Base-by-base conservation (phyloP, 2,113 vertebrate genomes). In the Noturus placidus region DNA sequence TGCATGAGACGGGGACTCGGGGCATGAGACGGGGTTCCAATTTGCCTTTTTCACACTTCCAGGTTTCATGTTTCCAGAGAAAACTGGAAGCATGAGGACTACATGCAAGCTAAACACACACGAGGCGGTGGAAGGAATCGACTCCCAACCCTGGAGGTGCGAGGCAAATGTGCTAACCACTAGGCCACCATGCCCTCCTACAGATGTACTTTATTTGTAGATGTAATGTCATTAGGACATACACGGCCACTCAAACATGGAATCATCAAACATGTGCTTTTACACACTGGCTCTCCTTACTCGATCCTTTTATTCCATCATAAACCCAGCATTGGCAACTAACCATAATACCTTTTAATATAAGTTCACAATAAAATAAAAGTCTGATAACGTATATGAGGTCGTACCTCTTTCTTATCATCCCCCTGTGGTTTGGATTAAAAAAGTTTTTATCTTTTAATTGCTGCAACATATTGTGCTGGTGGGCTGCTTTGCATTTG, bases 331-430 rank as follows among this genome's bases (percentile, higher is more conserved):
- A 50, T 4, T 17, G 3, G 35, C 17, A n/a, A 35, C 91, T 59
- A 92, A 94, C 93, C 89, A 91, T 33, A 25, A 88, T 89, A 93
- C 94, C 93, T 93, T 93, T 92, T 88, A 93, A 93, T 93, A 63
- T 30, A 80, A 85, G 77, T 35, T 89, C 87, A 90, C 90, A 93
- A 94, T 94, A 94, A 94, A 93, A 89, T 88, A 89, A 46, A 88
- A 91, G 89, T 87, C 92, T 79, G 93, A 95, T 93, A 93, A 92
- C 89, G 78, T 90, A 52, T 85, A 88, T 67, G 82, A 82, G 89
- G 87, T 65, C 83, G 54, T 83, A 72, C 54, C 56, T 82, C 79
- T 42, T 82, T 59, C 82, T 84, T 87, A 85, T 84, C 61, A 63
- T 35, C 50, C 72, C 63, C 33, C 56, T 91, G 92, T 92, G 91